Base-by-base conservation (phyloP, 2,113 vertebrate genomes). In the Condylura cristata region DNA sequence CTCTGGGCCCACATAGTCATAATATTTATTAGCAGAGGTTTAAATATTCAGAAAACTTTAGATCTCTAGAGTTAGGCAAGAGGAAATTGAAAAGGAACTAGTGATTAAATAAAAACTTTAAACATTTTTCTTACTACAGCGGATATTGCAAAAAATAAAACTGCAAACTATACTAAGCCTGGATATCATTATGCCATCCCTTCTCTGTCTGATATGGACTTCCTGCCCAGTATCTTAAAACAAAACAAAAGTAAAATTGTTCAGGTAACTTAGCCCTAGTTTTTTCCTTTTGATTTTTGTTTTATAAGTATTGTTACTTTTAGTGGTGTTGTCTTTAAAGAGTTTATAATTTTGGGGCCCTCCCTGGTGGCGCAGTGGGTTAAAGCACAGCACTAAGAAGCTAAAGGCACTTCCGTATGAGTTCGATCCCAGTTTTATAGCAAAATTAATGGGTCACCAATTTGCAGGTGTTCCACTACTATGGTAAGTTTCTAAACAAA, bases 171-270 rank as follows among this genome's bases (percentile, higher is more conserved):
- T 4, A 2, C 12, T 16, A 12, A 17, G 0, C 1, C 11, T 37
- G 32, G 13, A 68, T 80, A 6, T 20, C 0, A 41, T 0, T 18
- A 0, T 20, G 0, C 8, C 16, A 5, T 4, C n/a, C 0, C 0
- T 48, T 0, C 5, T 7, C 0, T 18, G 8, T 32, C 24, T 7
- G 89, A 86, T 1, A 2, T 6, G 0, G 91, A 96, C 16, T 58
- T 89, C 6, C 58, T 18, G 20, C 44, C 41, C 11, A 79, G 11
- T n/a, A 0, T 22, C 26, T 65, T 92, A 5, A 70, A 79, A 74
- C 14, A 9, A 78, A 60, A 95, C n/a, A 94, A 58, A 89, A 26
- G 0, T 22, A 83, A 89, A 90, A 86, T 97, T 41, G 84, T 91
- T 58, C 93, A 81, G 97, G 97, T 97, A 95, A 56, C 16, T 41